phyloP scores from a whole-genome alignment of 2,888 invertebrate species.

The Athalia cordata region DNA sequence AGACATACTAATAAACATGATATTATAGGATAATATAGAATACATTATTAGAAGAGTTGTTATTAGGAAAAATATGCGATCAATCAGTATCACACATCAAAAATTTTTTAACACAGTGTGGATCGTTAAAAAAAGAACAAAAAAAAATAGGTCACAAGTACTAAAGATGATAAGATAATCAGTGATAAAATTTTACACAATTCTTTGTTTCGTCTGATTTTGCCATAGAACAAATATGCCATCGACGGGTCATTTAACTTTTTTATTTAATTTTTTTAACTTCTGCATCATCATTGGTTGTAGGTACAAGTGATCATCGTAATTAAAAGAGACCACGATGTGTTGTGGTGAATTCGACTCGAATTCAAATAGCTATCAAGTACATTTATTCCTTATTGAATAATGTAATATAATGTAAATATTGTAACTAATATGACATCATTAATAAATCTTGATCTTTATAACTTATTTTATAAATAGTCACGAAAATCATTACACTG shows the following conservation, averaged over 20 bases:
- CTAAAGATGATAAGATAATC: neutral
- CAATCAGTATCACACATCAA: conserved; percentile 3
- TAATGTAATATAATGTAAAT: conserved; percentile 44
- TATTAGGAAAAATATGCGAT: conserved; percentile 19
- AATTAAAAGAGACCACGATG: conserved; percentile 1
- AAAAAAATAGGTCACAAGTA: neutral
- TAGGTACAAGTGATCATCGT: conserved; percentile 4
- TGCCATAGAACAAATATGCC: too few species aligned
- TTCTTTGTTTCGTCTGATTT: too few species aligned
- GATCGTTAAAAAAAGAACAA: neutral
- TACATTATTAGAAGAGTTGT: conserved; percentile 6
- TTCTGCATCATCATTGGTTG: neutral
- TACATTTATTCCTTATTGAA: conserved; percentile 2
- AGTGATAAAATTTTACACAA: neutral
- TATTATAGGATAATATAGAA: neutral
- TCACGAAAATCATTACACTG: neutral
- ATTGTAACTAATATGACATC: conserved; percentile 38
- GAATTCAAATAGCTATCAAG: conserved; percentile 21
- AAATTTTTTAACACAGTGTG: neutral
- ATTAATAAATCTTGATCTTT: conserved; percentile 36
- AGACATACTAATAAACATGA: conserved; percentile 7
- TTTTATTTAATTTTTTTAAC: neutral
- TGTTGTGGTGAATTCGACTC: conserved; percentile 12
- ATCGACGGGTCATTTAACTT: too few species aligned
- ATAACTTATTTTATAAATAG: conserved; percentile 35